Conservation (phyloP, 1,140 invertebrate species). For the Schmidtea mediterranea region DNA sequence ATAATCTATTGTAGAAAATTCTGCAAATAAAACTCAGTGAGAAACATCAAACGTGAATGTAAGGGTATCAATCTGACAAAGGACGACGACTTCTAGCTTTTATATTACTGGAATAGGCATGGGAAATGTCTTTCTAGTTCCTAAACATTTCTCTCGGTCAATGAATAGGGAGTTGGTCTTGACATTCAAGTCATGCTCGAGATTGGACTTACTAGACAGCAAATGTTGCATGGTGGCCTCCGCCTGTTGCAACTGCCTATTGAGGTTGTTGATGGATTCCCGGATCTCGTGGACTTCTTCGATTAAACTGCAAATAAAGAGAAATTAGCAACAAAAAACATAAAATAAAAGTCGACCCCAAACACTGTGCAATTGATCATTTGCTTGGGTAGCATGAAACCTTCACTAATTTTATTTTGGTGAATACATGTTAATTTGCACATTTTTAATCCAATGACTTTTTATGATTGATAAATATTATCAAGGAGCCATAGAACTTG, state of each 20-base stretch:
- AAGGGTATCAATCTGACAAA: background rate
- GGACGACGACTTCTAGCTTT: too few species aligned
- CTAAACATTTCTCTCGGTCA: constrained; percentile 59
- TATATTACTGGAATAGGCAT: constrained; percentile 3
- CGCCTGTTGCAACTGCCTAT: constrained; percentile 9
- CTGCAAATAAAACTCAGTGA: too few species aligned
- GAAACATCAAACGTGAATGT: too few species aligned
- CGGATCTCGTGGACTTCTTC: constrained; percentile 10
- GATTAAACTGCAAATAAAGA: constrained; percentile 8
- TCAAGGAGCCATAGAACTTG: too few species aligned
- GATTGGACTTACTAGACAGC: constrained; percentile 40
- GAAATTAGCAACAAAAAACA: background rate
- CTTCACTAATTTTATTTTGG: too few species aligned
- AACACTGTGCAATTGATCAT: background rate
- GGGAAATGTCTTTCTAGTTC: constrained; percentile 50
- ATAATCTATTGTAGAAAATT: too few species aligned
- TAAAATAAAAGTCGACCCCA: background rate
- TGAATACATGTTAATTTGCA: background rate
- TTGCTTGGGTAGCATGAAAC: too few species aligned
- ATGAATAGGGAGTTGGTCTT: constrained; percentile 61
- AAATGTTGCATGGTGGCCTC: constrained; percentile 38
- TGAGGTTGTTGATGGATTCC: constrained; percentile 6
- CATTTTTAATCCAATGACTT: too few species aligned
- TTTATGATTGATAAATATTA: too few species aligned
- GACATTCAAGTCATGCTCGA: constrained; percentile 51